Evolutionary conservation across 2,797 vertebrate species (phyloP).

Genomic region (Trichosurus vulpecula): DNA sequence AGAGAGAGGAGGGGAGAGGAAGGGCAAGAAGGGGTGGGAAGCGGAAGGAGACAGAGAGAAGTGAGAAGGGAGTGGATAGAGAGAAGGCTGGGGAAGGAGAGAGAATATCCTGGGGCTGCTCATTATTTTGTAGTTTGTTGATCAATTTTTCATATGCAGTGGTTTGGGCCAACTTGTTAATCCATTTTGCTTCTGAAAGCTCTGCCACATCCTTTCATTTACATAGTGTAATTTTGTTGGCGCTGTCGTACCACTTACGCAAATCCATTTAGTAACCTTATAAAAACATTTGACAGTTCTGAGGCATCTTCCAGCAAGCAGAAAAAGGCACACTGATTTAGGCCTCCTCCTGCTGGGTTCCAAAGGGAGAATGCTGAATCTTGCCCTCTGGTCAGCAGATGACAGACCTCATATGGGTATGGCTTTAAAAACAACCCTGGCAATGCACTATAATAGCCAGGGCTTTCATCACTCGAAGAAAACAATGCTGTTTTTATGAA

Average conservation of each 20-base stretch:
- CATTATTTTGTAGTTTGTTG: slow-evolving; percentile 70
- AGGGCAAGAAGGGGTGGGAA: accelerated
- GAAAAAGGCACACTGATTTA: background rate
- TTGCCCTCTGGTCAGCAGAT: background rate
- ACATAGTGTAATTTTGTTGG: slow-evolving; percentile 45
- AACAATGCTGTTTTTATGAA: background rate
- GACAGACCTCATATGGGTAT: background rate
- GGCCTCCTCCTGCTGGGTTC: slow-evolving; percentile 11
- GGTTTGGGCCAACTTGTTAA: slow-evolving; percentile 50
- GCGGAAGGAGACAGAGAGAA: background rate
- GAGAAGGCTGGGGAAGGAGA: background rate
- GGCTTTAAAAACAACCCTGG: background rate
- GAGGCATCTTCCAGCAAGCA: slow-evolving; percentile 36
- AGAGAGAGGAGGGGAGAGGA: background rate
- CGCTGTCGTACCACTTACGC: background rate
- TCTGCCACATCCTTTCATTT: slow-evolving; percentile 64
- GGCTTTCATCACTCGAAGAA: background rate
- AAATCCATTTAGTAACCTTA: slow-evolving; percentile 65
- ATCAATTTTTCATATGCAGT: slow-evolving; percentile 44
- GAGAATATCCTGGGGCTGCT: slow-evolving; percentile 5
- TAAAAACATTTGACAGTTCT: slow-evolving; percentile 34
- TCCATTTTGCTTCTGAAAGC: slow-evolving; percentile 62
- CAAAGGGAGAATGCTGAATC: slow-evolving; percentile 38
- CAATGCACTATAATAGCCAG: background rate
- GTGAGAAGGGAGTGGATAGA: background rate